Conservation (phyloP, 2,113 vertebrate species). For the Ameiurus melas region DNA sequence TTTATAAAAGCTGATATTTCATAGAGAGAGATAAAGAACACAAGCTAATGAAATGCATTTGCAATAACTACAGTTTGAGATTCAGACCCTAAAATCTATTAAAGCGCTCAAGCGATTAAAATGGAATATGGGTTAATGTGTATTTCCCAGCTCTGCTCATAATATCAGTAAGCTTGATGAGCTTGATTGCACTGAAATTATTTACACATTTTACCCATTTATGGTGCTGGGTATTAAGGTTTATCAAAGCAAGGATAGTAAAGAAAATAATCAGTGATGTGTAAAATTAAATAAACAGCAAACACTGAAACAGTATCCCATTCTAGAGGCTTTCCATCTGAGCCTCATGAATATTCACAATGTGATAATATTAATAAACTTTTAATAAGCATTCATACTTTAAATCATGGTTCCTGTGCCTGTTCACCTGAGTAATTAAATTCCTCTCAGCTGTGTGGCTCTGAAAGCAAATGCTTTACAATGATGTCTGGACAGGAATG, state of each 20-base stretch:
- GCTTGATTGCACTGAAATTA: not conserved
- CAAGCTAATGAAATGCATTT: not conserved
- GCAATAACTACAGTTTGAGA: not conserved
- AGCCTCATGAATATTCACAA: conserved; percentile 43
- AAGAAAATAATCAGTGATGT: not conserved
- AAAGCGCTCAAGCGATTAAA: not conserved
- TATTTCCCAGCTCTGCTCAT: not conserved
- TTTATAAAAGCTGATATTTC: not conserved
- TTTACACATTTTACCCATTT: not conserved
- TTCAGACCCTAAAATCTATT: not conserved
- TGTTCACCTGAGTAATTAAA: conserved; percentile 26
- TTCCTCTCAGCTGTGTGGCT: conserved; percentile 14
- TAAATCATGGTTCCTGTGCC: not conserved
- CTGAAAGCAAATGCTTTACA: not conserved
- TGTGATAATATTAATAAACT: conserved; percentile 10
- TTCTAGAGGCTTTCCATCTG: not conserved
- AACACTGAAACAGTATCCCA: not conserved
- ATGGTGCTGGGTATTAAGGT: not conserved
- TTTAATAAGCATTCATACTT: conserved; percentile 32
- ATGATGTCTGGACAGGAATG: not conserved
- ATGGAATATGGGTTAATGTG: not conserved
- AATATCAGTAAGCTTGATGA: not conserved
- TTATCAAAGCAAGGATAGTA: not conserved
- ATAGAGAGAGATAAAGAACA: not conserved
- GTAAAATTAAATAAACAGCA: not conserved